phyloP scores from a whole-genome alignment of 2,888 invertebrate genomes.

The Hipparchia sbordonii region DNA sequence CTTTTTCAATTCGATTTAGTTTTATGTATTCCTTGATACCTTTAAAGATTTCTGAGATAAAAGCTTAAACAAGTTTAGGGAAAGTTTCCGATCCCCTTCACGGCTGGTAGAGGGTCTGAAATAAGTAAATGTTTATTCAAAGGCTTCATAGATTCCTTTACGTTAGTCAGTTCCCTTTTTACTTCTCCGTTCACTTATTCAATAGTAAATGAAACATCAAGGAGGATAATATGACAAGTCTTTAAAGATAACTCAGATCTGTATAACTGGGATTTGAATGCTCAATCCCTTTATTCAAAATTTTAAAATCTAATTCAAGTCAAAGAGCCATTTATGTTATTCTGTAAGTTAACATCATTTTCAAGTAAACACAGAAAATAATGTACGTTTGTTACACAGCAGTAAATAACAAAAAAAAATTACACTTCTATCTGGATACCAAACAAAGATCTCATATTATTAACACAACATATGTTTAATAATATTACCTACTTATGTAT shows the following conservation, averaged over 20 bases:
- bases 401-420: too few species aligned
- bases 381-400: too few species aligned
- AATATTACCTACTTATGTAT: too few species aligned
- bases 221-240: neutral
- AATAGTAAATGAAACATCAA: neutral
- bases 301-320: neutral
- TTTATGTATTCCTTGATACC: slow-evolving; percentile 11
- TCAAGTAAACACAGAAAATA: too few species aligned
- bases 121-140: slow-evolving; percentile 80
- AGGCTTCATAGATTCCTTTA: slow-evolving; percentile 63
- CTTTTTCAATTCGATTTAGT: slow-evolving; percentile 11
- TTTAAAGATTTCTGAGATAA: slow-evolving; percentile 78
- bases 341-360: too few species aligned
- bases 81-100: slow-evolving; percentile 72
- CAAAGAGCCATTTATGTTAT: neutral
- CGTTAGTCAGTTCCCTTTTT: neutral
- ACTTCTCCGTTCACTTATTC: neutral
- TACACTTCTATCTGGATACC: too few species aligned
- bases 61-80: slow-evolving; percentile 82
- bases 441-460: too few species aligned
- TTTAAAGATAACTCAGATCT: too few species aligned
- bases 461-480: too few species aligned
- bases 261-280: neutral
- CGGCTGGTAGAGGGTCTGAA: slow-evolving; percentile 77
- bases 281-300: neutral